Percentiles rank a stretch among this genome's conserved stretches.
Evolutionary conservation across 2,113 vertebrate species (phyloP).

Genomic region (Pedetes capensis): DNA sequence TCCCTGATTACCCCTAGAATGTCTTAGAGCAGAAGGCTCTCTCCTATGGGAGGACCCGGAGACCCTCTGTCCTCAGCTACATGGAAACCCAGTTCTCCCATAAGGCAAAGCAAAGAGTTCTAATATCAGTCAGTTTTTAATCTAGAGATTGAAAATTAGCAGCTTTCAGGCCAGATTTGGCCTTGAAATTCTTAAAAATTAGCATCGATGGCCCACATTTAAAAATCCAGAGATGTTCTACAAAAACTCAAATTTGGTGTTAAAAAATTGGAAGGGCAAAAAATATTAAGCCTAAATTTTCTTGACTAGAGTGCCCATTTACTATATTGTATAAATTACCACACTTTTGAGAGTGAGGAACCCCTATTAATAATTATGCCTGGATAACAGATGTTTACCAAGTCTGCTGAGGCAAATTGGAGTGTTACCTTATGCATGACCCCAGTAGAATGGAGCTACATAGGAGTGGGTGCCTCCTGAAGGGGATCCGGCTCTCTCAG

Average conservation of each 20-base stretch:
- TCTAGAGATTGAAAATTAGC: neutral
- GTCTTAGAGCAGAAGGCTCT: neutral
- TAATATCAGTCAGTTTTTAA: neutral
- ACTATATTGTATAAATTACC: neutral
- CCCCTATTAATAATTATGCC: conserved; percentile 18
- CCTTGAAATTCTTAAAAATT: neutral
- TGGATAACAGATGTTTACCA: neutral
- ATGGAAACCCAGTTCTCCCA: neutral
- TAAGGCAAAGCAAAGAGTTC: neutral
- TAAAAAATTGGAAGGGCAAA: neutral
- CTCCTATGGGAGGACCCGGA: neutral
- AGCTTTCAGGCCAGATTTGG: neutral
- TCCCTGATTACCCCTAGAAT: neutral
- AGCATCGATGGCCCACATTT: neutral
- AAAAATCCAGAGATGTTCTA: conserved; percentile 28
- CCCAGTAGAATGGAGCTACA: neutral
- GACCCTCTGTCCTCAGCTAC: neutral
- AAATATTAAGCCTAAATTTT: neutral
- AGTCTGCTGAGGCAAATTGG: neutral
- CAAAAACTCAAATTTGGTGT: conserved; percentile 26
- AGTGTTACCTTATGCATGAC: neutral
- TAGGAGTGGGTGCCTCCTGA: neutral
- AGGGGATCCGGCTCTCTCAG: neutral
- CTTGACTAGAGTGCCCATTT: neutral
- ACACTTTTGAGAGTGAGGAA: neutral